Conservation (phyloP, 2,113 vertebrate genomes). For the Sinosuthora webbiana region DNA sequence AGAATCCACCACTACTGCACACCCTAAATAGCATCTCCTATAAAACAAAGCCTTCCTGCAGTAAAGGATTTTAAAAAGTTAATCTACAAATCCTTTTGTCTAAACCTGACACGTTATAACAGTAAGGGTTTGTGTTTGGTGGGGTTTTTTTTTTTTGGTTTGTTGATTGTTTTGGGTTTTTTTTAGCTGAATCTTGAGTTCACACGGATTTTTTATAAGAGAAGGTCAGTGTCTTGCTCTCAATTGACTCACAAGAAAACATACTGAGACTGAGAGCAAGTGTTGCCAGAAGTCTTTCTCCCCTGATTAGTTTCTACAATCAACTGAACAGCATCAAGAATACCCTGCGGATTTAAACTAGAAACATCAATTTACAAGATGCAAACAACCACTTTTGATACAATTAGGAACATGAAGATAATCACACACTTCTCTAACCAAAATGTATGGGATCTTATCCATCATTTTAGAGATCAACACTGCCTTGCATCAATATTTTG, state of each 20-base stretch:
- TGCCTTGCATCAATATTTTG: neutral
- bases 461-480: neutral
- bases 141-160: fast-evolving
- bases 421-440: neutral
- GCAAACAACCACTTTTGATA: neutral
- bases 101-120: neutral
- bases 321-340: constrained; percentile 6
- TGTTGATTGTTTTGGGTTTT: neutral
- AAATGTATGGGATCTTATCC: neutral
- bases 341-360: neutral
- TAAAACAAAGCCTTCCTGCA: neutral
- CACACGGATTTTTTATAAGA: neutral
- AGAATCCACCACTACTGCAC: neutral
- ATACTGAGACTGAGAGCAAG: neutral
- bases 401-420: neutral
- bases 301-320: neutral
- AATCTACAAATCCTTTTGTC: neutral
- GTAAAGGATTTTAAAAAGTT: neutral
- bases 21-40: neutral
- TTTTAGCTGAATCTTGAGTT: neutral
- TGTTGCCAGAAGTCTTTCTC: neutral
- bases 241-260: neutral
- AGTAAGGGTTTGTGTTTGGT: neutral
- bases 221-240: neutral
- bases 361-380: neutral